Evolutionary conservation across 2,797 vertebrate genomes (phyloP).

Genomic region (Schizopygopsis pylzovi): DNA sequence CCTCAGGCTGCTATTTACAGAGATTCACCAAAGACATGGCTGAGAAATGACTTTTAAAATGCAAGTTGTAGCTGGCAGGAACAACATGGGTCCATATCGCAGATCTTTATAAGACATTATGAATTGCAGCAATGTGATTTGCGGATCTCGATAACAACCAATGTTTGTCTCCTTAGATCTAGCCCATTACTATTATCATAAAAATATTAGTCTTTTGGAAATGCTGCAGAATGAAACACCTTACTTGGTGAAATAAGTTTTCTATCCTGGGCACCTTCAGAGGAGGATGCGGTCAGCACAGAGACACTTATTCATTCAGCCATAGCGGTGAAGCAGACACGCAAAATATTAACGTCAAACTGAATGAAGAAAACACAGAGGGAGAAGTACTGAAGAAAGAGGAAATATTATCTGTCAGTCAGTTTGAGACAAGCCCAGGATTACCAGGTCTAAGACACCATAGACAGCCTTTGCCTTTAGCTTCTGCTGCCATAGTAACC

Average conservation of each 20-base stretch:
- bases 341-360: neutral
- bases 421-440: constrained; percentile 58
- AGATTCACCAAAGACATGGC: constrained; percentile 27
- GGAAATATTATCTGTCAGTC: constrained; percentile 52
- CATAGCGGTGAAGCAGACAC: neutral
- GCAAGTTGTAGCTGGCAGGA: constrained; percentile 28
- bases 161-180: constrained; percentile 13
- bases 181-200: constrained; percentile 3
- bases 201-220: constrained; percentile 11
- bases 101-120: constrained; percentile 17
- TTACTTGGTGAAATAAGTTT: constrained; percentile 5
- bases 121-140: constrained; percentile 4
- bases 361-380: constrained; percentile 30
- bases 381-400: constrained; percentile 39
- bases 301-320: constrained; percentile 19
- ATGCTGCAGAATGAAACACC: neutral
- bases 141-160: neutral
- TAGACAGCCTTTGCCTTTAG: constrained; percentile 25
- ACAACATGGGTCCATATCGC: neutral
- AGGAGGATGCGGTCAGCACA: neutral
- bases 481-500: constrained; percentile 43
- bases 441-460: constrained; percentile 56
- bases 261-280: neutral
- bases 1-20: constrained; percentile 37
- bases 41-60: constrained; percentile 37